Evolutionary conservation across 2,888 invertebrate species (phyloP), one percentile per base, ranked within the genome.

Genomic region (Dryobotodes eremita): DNA sequence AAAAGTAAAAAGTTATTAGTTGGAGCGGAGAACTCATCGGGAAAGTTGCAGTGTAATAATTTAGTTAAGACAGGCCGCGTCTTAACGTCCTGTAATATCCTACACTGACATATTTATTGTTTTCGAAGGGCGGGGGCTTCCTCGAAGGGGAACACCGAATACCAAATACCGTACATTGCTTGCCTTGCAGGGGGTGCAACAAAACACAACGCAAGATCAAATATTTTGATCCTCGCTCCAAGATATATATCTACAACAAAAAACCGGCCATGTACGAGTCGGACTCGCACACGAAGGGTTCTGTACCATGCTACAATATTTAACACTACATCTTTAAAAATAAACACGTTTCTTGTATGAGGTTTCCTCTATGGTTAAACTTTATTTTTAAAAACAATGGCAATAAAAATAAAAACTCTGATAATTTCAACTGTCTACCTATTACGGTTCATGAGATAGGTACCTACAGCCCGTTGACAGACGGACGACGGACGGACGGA

Each of bases 21-120:
- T 92, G 89, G 91, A 92, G 91, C 91, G 92, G 91, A 92, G 93
- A 95, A 94, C 95, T 96, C 95, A 95, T 95, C 95, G 94, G 93
- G 92, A 95, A 95, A 87, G 94, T 96, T 95, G 94, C 94, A 90
- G 91, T 91, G 95, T 94, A 95, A 96, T 96, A 96, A 96, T 96
- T 96, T 96, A 96, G 93, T 95, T 94, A 94, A 94, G 95, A 92
- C 91, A 89, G 87, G 83, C 77, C 90, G 84, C 90, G 93, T 93
- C 94, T 94, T 92, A 93, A 91, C 93, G 92, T 93, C 94, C 91
- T 95, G 95, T 96, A 95, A 96, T 96, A 96, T 95, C 95, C 94
- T 92, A 91, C 93, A 92, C 95, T 96, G 96, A 96, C 97, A 97
- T 96, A 97, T 97, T 97, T 97, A 97, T 97, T 95, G 96, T 96